Evolutionary conservation across 2,888 invertebrate species (phyloP).

Genomic region (Lordiphosa andalusiaca): DNA sequence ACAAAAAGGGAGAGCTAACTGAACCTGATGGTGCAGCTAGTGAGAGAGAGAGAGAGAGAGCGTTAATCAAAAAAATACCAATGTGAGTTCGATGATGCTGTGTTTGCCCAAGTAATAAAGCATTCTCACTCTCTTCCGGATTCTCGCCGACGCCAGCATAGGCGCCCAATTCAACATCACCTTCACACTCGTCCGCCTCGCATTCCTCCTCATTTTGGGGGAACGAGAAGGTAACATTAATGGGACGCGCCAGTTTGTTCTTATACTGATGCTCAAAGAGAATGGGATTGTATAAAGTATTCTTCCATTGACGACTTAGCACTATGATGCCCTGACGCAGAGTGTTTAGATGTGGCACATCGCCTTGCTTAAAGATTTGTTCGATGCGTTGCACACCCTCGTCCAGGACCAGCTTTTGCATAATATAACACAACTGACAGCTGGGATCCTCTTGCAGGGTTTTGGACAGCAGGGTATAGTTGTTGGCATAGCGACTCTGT

Average conservation of each 20-base stretch:
- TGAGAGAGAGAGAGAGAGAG: slow-evolving; percentile 43
- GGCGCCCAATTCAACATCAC: slow-evolving; percentile 76
- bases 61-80: slow-evolving; percentile 80
- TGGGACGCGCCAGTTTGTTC: slow-evolving; percentile 88
- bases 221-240: slow-evolving; percentile 93
- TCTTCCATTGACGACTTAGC: slow-evolving; percentile 97
- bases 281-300: slow-evolving; percentile 94
- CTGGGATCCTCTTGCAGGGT: slow-evolving; percentile 97
- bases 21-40: slow-evolving; percentile 35
- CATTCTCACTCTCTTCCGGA: slow-evolving; percentile 81
- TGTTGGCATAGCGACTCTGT: slow-evolving; percentile 92
- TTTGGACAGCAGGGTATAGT: slow-evolving; percentile 91
- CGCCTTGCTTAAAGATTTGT: slow-evolving; percentile 89
- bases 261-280: slow-evolving; percentile 94
- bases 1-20: slow-evolving; percentile 49
- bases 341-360: slow-evolving; percentile 92
- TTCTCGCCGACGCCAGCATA: slow-evolving; percentile 78
- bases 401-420: slow-evolving; percentile 90
- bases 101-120: slow-evolving; percentile 81
- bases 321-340: slow-evolving; percentile 97
- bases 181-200: slow-evolving; percentile 80
- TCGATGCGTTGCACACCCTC: slow-evolving; percentile 90
- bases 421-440: slow-evolving; percentile 93
- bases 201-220: slow-evolving; percentile 88
- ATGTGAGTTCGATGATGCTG: slow-evolving; percentile 80